Evolutionary conservation across 2,113 vertebrate species (phyloP).

Genomic region (Rana temporaria): DNA sequence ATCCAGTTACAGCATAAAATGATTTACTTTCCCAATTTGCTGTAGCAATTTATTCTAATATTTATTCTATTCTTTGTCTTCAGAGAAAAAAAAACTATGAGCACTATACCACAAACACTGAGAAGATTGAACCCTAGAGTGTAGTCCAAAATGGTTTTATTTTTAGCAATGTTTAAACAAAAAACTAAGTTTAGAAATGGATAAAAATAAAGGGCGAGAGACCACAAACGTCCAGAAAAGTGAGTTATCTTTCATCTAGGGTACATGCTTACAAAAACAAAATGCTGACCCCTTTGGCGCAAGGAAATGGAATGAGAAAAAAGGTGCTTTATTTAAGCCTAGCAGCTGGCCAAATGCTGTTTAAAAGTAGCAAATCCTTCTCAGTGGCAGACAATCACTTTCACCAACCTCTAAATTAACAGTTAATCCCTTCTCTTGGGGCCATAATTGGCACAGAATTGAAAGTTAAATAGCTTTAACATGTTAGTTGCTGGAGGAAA

Average conservation of each 20-base stretch:
- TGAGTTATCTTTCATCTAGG: constrained; percentile 30
- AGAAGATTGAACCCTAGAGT: not conserved
- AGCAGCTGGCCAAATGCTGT: constrained; percentile 48
- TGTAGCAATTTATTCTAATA: not conserved
- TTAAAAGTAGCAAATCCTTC: constrained; percentile 48
- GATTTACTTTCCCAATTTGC: not conserved
- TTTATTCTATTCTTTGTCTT: not conserved
- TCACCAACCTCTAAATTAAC: constrained; percentile 53
- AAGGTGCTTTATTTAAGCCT: constrained; percentile 45
- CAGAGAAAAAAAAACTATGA: constrained; percentile 6
- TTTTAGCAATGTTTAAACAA: not conserved
- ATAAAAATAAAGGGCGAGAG: not conserved
- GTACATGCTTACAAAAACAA: constrained; percentile 27
- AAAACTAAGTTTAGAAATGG: not conserved
- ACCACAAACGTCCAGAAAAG: constrained; percentile 23
- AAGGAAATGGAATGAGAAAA: constrained; percentile 41
- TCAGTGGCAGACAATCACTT: constrained; percentile 55
- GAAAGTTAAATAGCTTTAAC: constrained; percentile 55
- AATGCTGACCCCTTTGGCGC: constrained; percentile 44
- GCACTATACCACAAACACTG: not conserved
- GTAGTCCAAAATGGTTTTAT: constrained; percentile 16
- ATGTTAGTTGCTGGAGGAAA: constrained; percentile 11
- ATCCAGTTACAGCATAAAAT: not conserved
- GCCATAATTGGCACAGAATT: constrained; percentile 52
- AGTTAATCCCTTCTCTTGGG: constrained; percentile 50